Conservation (phyloP, 2,797 vertebrate species). For the Chaetodon trifasciatus region DNA sequence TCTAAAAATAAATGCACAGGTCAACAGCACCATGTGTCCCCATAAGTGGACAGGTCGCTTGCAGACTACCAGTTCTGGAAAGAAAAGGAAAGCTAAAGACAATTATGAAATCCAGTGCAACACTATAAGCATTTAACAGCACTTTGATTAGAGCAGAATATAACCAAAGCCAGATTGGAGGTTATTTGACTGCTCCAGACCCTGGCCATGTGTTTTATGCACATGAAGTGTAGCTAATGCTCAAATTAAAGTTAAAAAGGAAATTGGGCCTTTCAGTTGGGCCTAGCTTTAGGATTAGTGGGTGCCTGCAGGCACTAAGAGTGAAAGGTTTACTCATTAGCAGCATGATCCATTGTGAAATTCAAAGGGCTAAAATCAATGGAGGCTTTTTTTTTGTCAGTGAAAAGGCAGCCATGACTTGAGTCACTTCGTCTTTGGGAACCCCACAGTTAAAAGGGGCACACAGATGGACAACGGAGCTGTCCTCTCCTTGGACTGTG, state of each 20-base stretch:
- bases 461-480: slow-evolving; percentile 56
- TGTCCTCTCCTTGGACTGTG: slow-evolving; percentile 1
- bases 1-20: slow-evolving; percentile 79
- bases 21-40: slow-evolving; percentile 61
- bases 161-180: neutral
- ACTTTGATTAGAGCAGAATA: neutral
- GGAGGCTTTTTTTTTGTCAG: slow-evolving; percentile 18
- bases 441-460: slow-evolving; percentile 27
- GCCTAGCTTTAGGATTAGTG: slow-evolving; percentile 30
- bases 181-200: neutral
- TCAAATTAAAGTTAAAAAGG: slow-evolving; percentile 9
- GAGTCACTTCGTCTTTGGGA: slow-evolving; percentile 41
- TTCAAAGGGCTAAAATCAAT: slow-evolving; percentile 41
- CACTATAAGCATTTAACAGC: neutral
- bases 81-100: slow-evolving; percentile 26
- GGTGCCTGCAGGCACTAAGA: slow-evolving; percentile 11
- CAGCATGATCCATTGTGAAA: slow-evolving; percentile 40
- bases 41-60: slow-evolving; percentile 38
- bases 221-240: slow-evolving; percentile 2
- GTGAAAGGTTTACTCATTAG: slow-evolving; percentile 55
- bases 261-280: neutral
- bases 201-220: neutral
- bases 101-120: neutral
- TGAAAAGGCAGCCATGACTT: slow-evolving; percentile 39
- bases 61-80: slow-evolving; percentile 48